These are phyloP conservation scores for Zaprionus africanus DNA, from an alignment of 1,140 invertebrate genomes.

Conservation along the genomic window DNA sequence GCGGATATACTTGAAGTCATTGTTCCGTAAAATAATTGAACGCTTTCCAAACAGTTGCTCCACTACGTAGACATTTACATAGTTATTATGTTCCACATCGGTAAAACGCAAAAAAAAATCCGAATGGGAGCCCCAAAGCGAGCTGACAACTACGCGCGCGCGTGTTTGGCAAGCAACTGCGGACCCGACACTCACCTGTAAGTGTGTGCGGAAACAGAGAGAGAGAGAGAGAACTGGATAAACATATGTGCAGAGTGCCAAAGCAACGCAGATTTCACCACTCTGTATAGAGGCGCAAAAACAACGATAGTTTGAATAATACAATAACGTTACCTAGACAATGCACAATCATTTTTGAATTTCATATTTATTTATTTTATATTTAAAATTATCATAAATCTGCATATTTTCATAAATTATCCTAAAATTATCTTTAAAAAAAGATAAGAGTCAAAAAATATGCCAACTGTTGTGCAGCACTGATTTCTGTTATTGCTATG, in stretches of 20 bases:
- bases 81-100: constrained; percentile 25
- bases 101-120: constrained; percentile 21
- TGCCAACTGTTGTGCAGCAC: background rate
- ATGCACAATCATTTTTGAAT: too few relatives aligned
- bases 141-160: constrained; percentile 16
- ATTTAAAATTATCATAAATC: too few relatives aligned
- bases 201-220: background rate
- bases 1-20: constrained; percentile 13
- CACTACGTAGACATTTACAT: constrained; percentile 6
- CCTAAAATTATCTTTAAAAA: background rate
- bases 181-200: constrained; percentile 18
- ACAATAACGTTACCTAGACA: background rate
- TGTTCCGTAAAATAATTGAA: constrained; percentile 15
- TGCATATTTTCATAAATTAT: background rate
- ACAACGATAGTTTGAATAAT: background rate
- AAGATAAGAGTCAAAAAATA: background rate
- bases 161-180: constrained; percentile 39
- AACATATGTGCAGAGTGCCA: constrained; percentile 22
- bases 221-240: constrained; percentile 19
- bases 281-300: background rate
- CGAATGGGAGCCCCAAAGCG: background rate
- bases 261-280: constrained; percentile 30
- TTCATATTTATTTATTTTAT: too few relatives aligned
- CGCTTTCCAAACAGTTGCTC: constrained; percentile 27
- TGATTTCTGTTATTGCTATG: constrained; percentile 7